phyloP scores from a whole-genome alignment of 2,797 vertebrate genomes.

The Gymnopithys bicolor region DNA sequence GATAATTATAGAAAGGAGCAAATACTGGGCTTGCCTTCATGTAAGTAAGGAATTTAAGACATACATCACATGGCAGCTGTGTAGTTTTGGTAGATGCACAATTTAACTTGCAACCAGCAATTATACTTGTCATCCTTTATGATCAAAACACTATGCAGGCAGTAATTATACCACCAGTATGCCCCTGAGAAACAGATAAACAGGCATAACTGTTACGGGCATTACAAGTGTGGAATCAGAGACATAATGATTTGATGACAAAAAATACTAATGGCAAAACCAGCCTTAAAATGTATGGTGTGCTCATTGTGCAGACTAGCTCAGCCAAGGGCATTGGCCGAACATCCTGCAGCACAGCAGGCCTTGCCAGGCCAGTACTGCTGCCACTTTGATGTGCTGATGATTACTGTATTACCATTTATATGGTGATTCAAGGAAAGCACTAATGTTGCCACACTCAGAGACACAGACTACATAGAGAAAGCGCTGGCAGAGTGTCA shows the following conservation, averaged over 20 bases:
- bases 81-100: not conserved
- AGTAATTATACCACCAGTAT: not conserved
- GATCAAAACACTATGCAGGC: not conserved
- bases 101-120: not conserved
- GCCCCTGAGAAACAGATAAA: not conserved
- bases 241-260: not conserved
- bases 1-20: not conserved
- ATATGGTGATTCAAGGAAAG: not conserved
- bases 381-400: not conserved
- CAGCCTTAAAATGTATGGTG: not conserved
- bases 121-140: constrained; percentile 1
- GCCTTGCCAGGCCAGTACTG: not conserved
- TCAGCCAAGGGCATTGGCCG: not conserved
- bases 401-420: not conserved
- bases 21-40: constrained; percentile 9
- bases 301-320: not conserved
- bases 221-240: not conserved
- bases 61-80: not conserved
- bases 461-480: not conserved
- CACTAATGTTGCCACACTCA: not conserved
- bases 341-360: not conserved
- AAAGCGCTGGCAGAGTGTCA: not conserved
- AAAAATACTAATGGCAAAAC: not conserved
- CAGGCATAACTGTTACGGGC: not conserved
- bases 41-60: not conserved